Percentiles rank a stretch among this genome's conserved stretches.
Evolutionary conservation across 1,140 invertebrate genomes (phyloP).

Genomic region (Battus philenor): DNA sequence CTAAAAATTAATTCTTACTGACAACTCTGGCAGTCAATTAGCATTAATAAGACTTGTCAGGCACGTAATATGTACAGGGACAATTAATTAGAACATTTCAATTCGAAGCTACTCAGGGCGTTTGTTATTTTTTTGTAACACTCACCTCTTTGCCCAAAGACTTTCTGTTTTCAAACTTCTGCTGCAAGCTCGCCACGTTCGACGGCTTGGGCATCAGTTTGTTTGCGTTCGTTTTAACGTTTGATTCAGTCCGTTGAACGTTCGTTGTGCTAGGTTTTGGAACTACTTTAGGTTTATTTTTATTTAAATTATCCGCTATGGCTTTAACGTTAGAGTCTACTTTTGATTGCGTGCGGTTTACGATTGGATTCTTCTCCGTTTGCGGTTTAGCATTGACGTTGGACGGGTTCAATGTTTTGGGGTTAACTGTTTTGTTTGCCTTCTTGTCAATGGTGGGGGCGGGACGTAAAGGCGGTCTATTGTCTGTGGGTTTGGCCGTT

Average conservation of each 20-base stretch:
- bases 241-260: conserved; percentile 55
- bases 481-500: conserved; percentile 44
- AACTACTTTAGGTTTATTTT: conserved; percentile 63
- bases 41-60: too few relatives aligned
- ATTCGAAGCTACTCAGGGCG: too few relatives aligned
- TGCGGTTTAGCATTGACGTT: conserved; percentile 32
- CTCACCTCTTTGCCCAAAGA: conserved; percentile 59
- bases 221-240: conserved; percentile 59
- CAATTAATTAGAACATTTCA: too few relatives aligned
- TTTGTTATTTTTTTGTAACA: conserved; percentile 46
- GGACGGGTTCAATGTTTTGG: conserved; percentile 23
- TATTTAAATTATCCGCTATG: conserved; percentile 61
- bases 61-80: too few relatives aligned
- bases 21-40: too few relatives aligned
- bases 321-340: conserved; percentile 57
- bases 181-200: conserved; percentile 84
- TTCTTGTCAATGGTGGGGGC: conserved; percentile 50
- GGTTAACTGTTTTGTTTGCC: conserved; percentile 44
- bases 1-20: too few relatives aligned
- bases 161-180: conserved; percentile 82
- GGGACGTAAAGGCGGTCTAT: conserved; percentile 50
- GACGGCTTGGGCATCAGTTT: conserved; percentile 78
- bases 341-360: conserved; percentile 47
- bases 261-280: conserved; percentile 51
- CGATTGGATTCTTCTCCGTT: conserved; percentile 39